Percentiles rank a stretch among this genome's conserved stretches.
Conservation (phyloP, 1,140 invertebrate genomes). For the Tyrophagus putrescentiae region DNA sequence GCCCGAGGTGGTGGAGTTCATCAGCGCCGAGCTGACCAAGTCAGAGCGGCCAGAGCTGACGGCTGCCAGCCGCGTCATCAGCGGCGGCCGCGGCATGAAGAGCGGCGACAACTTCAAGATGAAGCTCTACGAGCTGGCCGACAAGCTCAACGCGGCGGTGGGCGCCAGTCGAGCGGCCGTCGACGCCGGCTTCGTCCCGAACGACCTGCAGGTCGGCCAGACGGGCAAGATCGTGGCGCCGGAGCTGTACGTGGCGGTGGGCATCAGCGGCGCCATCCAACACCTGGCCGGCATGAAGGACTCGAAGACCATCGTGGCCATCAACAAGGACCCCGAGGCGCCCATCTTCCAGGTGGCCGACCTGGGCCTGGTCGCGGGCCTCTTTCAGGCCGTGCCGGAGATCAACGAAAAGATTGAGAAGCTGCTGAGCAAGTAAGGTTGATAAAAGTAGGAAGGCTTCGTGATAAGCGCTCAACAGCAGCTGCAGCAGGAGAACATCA, state of each 20-base stretch:
- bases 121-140: no score
- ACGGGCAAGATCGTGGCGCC: slow-evolving; percentile 99
- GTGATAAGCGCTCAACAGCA: no score
- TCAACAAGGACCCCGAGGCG: slow-evolving; percentile 97
- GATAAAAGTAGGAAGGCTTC: no score
- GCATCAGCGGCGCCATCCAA: slow-evolving; percentile 97
- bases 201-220: slow-evolving; percentile 95
- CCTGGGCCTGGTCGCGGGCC: slow-evolving; percentile 86
- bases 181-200: slow-evolving; percentile 92
- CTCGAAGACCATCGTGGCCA: slow-evolving; percentile 97
- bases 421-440: slow-evolving; percentile 19
- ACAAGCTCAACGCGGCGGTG: slow-evolving; percentile 90
- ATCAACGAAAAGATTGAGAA: slow-evolving; percentile 34
- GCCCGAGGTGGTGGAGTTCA: slow-evolving; percentile 42
- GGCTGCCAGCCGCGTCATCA: slow-evolving; percentile 74
- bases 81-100: slow-evolving; percentile 88
- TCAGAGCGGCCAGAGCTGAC: slow-evolving; percentile 90
- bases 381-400: slow-evolving; percentile 69
- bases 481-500: no score
- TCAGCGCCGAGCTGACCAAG: slow-evolving; percentile 82
- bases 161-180: slow-evolving; percentile 97
- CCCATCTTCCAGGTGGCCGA: slow-evolving; percentile 99
- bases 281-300: slow-evolving; percentile 99
- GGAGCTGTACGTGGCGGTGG: slow-evolving; percentile 94
- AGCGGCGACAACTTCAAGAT: slow-evolving; percentile 95